phyloP scores from a whole-genome alignment of 1,140 invertebrate species.

The Delia radicum region DNA sequence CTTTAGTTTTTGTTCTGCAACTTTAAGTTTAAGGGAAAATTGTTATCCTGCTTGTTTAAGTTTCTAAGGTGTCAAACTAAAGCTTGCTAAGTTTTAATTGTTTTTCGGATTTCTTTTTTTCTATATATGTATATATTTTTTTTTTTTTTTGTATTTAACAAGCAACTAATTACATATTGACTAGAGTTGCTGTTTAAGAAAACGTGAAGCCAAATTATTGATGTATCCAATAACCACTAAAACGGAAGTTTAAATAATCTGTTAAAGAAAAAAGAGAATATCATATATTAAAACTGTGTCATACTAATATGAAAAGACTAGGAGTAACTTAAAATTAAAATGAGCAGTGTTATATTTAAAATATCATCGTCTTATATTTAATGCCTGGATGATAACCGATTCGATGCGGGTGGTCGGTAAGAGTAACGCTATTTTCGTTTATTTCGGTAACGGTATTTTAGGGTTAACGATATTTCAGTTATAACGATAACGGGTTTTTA shows the following conservation, averaged over 20 bases:
- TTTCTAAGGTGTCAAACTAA: constrained; percentile 14
- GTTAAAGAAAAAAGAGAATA: constrained; percentile 29
- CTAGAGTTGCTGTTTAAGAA: constrained; percentile 43
- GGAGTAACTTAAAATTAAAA: no score
- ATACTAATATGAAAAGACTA: no score
- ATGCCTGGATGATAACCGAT: no score
- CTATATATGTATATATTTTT: no score
- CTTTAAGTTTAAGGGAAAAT: constrained; percentile 2
- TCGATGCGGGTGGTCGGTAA: no score
- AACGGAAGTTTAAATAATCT: neutral
- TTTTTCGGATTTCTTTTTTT: constrained; percentile 6
- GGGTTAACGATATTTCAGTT: no score
- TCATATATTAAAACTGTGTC: constrained; percentile 20
- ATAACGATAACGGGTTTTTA: no score
- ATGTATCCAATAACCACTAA: neutral
- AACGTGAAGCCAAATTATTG: constrained; percentile 14
- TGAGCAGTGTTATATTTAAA: no score
- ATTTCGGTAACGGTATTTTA: no score
- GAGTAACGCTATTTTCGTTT: no score
- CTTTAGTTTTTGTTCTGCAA: constrained; percentile 28
- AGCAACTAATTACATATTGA: constrained; percentile 44
- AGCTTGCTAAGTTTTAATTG: constrained; percentile 21
- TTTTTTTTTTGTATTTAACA: constrained; percentile 40
- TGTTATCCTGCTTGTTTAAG: neutral
- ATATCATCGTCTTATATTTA: no score